phyloP scores from a whole-genome alignment of 2,113 vertebrate species.

The Atherinomorus stipes region DNA sequence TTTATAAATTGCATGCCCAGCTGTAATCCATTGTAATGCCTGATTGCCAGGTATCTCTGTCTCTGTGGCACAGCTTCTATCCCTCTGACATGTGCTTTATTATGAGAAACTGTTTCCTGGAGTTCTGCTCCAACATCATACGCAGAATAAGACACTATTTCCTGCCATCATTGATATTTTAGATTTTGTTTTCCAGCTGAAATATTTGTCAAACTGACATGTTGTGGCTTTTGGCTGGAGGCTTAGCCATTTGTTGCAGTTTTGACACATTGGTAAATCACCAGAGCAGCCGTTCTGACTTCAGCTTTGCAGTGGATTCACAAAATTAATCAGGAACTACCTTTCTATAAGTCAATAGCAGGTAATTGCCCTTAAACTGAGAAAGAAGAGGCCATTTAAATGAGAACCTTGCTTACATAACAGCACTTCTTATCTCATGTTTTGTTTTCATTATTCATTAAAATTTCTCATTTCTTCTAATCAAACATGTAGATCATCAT shows the following conservation, averaged over 20 bases:
- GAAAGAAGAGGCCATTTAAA: not conserved
- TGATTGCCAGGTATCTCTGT: constrained; percentile 22
- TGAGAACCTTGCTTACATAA: not conserved
- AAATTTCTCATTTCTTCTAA: not conserved
- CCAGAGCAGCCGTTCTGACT: constrained; percentile 6
- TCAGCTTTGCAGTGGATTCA: constrained; percentile 8
- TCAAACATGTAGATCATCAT: constrained; percentile 3
- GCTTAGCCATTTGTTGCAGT: constrained; percentile 15
- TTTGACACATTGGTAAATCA: constrained; percentile 50
- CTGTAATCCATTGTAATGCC: constrained; percentile 45
- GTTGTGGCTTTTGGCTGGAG: constrained; percentile 10
- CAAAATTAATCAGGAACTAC: not conserved
- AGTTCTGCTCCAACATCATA: constrained; percentile 15
- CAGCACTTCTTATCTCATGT: not conserved
- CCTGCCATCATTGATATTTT: constrained; percentile 26
- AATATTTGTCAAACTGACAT: constrained; percentile 51
- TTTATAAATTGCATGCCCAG: constrained; percentile 51
- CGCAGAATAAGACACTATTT: constrained; percentile 26
- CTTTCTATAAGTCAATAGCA: constrained; percentile 9
- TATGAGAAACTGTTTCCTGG: constrained; percentile 38
- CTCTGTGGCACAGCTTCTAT: constrained; percentile 22
- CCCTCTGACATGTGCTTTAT: constrained; percentile 19
- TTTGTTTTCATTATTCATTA: constrained; percentile 24
- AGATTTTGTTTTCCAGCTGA: constrained; percentile 19
- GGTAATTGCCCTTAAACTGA: constrained; percentile 18